Evolutionary conservation across 2,888 invertebrate genomes (phyloP).

Genomic region (Chrysolina oricalcia): DNA sequence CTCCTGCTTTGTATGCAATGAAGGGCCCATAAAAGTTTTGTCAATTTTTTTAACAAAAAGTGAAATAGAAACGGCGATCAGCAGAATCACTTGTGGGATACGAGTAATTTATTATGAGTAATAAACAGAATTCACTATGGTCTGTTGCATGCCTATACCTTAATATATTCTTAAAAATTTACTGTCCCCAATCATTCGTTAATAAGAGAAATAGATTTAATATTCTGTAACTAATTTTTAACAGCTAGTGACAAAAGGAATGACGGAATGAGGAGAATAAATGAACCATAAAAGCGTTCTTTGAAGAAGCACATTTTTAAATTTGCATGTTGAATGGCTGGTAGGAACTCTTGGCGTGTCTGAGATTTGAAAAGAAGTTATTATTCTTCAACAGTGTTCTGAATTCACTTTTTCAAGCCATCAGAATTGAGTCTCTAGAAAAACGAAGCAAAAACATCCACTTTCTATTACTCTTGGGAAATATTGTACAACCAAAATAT

Average conservation of each 20-base stretch:
- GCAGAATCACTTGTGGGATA: constrained; percentile 6
- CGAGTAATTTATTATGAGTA: constrained; percentile 51
- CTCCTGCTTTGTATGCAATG: constrained; percentile 11
- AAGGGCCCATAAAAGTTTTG: neutral
- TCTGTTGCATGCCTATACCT: constrained; percentile 60
- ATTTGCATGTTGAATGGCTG: constrained; percentile 19
- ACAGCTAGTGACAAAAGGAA: constrained; percentile 53
- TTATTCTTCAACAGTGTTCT: neutral
- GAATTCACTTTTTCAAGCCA: neutral
- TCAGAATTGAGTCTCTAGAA: neutral
- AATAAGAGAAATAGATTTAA: constrained; percentile 61
- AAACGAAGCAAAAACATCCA: no score
- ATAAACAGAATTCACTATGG: constrained; percentile 60
- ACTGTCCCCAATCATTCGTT: constrained; percentile 59
- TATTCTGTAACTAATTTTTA: constrained; percentile 58
- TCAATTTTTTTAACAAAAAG: constrained; percentile 8
- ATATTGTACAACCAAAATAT: no score
- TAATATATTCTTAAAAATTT: constrained; percentile 61
- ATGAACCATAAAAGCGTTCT: constrained; percentile 45
- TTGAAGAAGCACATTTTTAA: constrained; percentile 32
- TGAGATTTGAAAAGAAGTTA: constrained; percentile 1
- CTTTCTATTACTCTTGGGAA: no score
- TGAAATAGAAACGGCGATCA: constrained; percentile 10
- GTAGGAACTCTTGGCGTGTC: constrained; percentile 12
- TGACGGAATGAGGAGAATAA: constrained; percentile 34